These are phyloP conservation scores for Brachyistius frenatus DNA, from an alignment of 2,113 vertebrate species.

Conservation along the genomic window DNA sequence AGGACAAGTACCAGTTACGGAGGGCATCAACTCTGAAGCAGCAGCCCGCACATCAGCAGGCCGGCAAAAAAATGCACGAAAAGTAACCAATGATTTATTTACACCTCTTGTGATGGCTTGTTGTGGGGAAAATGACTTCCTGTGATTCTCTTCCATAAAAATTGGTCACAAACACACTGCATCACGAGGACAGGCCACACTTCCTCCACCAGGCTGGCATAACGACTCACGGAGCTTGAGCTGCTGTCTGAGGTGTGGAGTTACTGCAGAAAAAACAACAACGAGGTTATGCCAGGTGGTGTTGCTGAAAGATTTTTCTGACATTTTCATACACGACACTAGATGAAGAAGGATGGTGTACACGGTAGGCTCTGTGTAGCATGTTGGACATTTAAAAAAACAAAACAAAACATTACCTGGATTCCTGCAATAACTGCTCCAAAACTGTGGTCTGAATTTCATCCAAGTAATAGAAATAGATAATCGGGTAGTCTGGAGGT, in stretches of 20 bases:
- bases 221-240: slow-evolving; percentile 42
- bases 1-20: slow-evolving; percentile 76
- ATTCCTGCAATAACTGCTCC: slow-evolving; percentile 24
- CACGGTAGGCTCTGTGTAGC: background rate
- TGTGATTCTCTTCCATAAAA: slow-evolving; percentile 39
- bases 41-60: slow-evolving; percentile 74
- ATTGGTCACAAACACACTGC: slow-evolving; percentile 14
- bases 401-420: background rate
- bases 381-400: background rate
- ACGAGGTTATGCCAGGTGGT: slow-evolving; percentile 38
- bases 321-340: background rate
- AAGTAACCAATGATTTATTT: slow-evolving; percentile 80
- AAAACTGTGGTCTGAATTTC: slow-evolving; percentile 35
- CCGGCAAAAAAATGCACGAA: slow-evolving; percentile 75
- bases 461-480: background rate
- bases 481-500: background rate
- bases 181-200: slow-evolving; percentile 2
- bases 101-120: slow-evolving; percentile 67
- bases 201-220: slow-evolving; percentile 23
- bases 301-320: slow-evolving; percentile 9
- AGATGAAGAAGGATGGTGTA: slow-evolving; percentile 17
- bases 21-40: slow-evolving; percentile 74
- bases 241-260: slow-evolving; percentile 54
- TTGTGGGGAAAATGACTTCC: slow-evolving; percentile 63
- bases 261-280: background rate